Conservation (phyloP, 2,113 vertebrate genomes). For the Charadrius vociferus region DNA sequence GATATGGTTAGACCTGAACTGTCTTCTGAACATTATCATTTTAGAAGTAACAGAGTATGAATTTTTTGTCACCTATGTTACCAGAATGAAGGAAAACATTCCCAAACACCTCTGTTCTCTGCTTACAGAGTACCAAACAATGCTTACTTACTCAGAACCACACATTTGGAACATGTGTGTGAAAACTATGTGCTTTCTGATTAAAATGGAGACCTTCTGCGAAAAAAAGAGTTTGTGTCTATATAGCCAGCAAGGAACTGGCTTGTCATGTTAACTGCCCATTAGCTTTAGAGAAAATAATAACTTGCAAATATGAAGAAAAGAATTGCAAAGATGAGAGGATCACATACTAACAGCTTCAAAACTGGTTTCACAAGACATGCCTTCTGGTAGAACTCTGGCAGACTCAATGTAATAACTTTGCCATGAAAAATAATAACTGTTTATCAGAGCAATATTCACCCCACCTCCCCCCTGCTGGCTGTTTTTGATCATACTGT, state of each 20-base stretch:
- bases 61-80: not conserved
- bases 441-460: not conserved
- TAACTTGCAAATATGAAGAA: not conserved
- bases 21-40: not conserved
- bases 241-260: not conserved
- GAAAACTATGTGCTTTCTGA: not conserved
- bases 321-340: not conserved
- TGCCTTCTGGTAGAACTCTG: not conserved
- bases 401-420: not conserved
- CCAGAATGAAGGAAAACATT: not conserved
- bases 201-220: not conserved
- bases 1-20: not conserved
- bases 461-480: accelerated
- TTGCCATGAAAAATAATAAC: not conserved
- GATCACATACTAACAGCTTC: not conserved
- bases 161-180: not conserved
- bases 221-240: not conserved
- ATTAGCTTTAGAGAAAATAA: constrained; percentile 1
- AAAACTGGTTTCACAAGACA: not conserved
- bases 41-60: not conserved
- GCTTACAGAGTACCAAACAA: not conserved
- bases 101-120: not conserved
- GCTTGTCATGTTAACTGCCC: not conserved
- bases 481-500: not conserved
- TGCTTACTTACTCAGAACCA: not conserved